phyloP scores from a whole-genome alignment of 2,888 invertebrate genomes.

The Apamea epomidion region DNA sequence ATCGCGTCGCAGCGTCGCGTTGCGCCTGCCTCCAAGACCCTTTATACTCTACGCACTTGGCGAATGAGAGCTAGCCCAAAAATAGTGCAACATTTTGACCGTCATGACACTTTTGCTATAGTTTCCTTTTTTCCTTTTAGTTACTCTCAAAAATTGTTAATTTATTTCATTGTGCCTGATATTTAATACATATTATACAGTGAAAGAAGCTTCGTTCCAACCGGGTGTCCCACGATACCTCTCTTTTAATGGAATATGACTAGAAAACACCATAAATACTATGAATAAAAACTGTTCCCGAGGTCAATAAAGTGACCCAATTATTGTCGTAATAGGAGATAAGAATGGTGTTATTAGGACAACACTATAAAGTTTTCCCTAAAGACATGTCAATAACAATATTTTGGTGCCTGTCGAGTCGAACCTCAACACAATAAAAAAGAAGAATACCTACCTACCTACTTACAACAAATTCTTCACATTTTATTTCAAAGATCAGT shows the following conservation, averaged over 20 bases:
- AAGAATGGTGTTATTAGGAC: background rate
- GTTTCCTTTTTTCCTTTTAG: background rate
- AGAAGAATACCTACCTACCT: background rate
- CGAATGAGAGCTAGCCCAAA: background rate
- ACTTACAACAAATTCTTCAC: background rate
- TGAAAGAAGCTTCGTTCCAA: background rate
- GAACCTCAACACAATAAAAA: background rate
- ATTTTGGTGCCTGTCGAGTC: background rate
- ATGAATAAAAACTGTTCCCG: background rate
- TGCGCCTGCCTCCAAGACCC: too few species aligned
- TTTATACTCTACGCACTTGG: background rate
- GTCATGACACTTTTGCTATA: background rate
- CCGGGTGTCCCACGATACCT: background rate
- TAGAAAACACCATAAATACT: background rate
- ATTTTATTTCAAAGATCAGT: background rate
- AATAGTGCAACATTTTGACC: background rate
- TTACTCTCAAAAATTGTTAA: background rate
- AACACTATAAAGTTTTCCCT: background rate
- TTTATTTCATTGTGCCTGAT: background rate
- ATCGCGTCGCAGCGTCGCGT: too few species aligned
- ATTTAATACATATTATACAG: background rate
- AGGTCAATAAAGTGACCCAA: constrained; percentile 18
- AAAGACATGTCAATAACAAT: background rate
- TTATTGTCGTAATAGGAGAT: background rate
- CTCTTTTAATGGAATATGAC: background rate